Evolutionary conservation across 2,797 vertebrate species (phyloP).

Genomic region (Eleutherodactylus coqui): DNA sequence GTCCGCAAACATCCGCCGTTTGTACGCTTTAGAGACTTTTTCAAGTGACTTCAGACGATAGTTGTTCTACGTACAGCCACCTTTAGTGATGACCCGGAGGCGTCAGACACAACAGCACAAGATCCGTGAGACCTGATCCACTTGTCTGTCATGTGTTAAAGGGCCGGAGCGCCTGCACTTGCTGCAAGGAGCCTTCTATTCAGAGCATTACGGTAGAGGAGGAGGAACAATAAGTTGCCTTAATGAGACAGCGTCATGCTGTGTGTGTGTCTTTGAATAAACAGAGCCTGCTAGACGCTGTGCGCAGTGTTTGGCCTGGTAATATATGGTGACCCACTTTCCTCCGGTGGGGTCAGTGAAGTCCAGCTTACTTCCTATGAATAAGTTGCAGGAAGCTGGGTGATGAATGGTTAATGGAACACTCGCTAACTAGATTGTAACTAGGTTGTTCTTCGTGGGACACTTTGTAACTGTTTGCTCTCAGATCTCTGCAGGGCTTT

Average conservation of each 20-base stretch:
- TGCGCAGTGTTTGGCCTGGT: constrained; percentile 22
- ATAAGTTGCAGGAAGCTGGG: background rate
- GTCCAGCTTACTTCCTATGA: constrained; percentile 1
- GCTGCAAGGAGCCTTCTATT: constrained; percentile 68
- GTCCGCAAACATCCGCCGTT: too few species aligned
- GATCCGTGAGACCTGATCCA: background rate
- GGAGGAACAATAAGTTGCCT: constrained; percentile 72
- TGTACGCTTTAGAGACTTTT: too few species aligned
- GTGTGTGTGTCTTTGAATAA: constrained; percentile 53
- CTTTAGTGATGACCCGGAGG: background rate
- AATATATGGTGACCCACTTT: constrained; percentile 48
- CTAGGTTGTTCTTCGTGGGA: background rate
- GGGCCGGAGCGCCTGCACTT: constrained; percentile 46
- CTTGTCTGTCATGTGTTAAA: background rate
- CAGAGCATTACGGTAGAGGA: constrained; percentile 68
- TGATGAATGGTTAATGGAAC: background rate
- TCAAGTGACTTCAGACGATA: background rate
- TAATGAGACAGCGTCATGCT: constrained; percentile 71
- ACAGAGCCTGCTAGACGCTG: constrained; percentile 30
- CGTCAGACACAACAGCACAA: background rate
- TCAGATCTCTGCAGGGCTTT: too few species aligned
- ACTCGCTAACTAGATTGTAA: background rate
- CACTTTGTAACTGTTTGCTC: background rate
- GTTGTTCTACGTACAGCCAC: background rate
- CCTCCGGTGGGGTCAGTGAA: constrained; percentile 32